Percentiles rank a stretch among this genome's conserved stretches.
phyloP scores from a whole-genome alignment of 2,888 invertebrate species.

The Nineta flava region DNA sequence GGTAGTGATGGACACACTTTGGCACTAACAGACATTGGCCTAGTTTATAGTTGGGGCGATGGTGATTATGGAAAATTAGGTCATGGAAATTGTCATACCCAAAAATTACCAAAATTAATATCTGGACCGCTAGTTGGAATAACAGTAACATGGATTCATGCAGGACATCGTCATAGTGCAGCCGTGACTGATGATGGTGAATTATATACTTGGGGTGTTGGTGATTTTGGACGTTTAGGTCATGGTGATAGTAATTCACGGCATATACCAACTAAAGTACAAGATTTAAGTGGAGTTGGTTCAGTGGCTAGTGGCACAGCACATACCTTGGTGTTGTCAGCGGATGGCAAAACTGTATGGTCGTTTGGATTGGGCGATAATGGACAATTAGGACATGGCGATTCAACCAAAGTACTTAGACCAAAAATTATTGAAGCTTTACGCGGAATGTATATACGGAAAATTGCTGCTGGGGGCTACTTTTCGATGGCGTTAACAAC shows the following conservation, averaged over 20 bases:
- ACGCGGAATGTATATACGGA: constrained; percentile 35
- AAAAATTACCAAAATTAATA: constrained; percentile 36
- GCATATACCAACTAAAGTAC: constrained; percentile 39
- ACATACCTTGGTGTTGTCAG: constrained; percentile 34
- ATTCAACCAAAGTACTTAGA: constrained; percentile 32
- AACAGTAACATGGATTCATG: constrained; percentile 24
- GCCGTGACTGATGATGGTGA: constrained; percentile 37
- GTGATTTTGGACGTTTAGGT: constrained; percentile 37
- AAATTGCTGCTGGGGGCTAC: constrained; percentile 37
- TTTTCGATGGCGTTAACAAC: constrained; percentile 36
- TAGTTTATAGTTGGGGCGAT: constrained; percentile 40
- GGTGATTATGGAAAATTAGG: constrained; percentile 41
- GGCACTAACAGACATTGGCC: constrained; percentile 34
- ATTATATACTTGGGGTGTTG: constrained; percentile 41
- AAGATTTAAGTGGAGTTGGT: constrained; percentile 37
- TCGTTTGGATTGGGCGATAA: constrained; percentile 39
- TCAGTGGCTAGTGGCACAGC: constrained; percentile 37
- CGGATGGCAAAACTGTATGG: constrained; percentile 38
- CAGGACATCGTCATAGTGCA: constrained; percentile 38
- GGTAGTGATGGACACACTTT: constrained; percentile 41
- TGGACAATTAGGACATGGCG: constrained; percentile 27
- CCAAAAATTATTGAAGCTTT: constrained; percentile 42
- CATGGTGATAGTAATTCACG: constrained; percentile 42
- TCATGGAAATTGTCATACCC: constrained; percentile 33
- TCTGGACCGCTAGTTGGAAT: constrained; percentile 21